A percentile compares a stretch with the other conserved stretches of the same genome.
phyloP scores from a whole-genome alignment of 2,888 invertebrate species.

The Portevinia maculata region DNA sequence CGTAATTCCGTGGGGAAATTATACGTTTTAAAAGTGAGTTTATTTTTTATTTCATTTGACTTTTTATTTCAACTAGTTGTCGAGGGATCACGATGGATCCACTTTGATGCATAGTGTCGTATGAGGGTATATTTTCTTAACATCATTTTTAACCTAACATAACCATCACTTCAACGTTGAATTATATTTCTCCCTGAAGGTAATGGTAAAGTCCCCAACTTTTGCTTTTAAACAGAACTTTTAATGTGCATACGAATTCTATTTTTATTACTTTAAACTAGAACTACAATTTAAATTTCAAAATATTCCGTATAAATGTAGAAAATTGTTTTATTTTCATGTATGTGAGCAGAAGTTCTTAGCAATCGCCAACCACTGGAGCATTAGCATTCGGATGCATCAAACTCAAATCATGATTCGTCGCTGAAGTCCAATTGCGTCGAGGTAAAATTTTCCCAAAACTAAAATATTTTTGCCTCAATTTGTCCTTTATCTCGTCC shows the following conservation, averaged over 20 bases:
- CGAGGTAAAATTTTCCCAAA: constrained; percentile 80
- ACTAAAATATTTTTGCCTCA: constrained; percentile 81
- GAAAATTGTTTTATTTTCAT: constrained; percentile 34
- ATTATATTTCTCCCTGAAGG: no score
- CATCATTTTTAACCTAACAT: no score
- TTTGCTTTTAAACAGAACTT: no score
- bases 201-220: no score
- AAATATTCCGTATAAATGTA: constrained; percentile 64
- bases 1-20: no score
- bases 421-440: constrained; percentile 81
- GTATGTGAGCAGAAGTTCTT: background rate
- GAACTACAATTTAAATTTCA: background rate
- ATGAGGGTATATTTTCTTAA: no score
- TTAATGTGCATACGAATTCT: constrained; percentile 2
- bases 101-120: no score
- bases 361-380: constrained; percentile 40
- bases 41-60: no score
- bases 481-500: constrained; percentile 82
- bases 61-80: no score
- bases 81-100: no score
- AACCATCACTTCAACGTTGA: no score
- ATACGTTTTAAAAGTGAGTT: no score
- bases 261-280: background rate
- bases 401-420: constrained; percentile 76
- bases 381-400: constrained; percentile 52